A percentile compares a stretch with the other conserved stretches of the same genome.
Conservation (phyloP, 2,888 invertebrate species). For the Laothoe populi region DNA sequence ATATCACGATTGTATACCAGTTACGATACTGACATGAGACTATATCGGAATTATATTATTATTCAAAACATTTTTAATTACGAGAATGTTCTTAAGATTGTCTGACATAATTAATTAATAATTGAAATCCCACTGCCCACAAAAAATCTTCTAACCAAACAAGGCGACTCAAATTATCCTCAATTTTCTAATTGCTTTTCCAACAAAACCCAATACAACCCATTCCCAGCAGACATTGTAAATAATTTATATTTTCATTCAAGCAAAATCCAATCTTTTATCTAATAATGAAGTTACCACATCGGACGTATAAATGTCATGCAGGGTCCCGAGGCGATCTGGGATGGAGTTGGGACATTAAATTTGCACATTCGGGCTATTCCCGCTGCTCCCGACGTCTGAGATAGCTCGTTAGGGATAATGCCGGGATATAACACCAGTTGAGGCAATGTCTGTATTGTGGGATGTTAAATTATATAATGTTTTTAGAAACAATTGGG, state of each 20-base stretch:
- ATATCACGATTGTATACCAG: too few species aligned
- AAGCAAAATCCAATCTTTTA: conserved; percentile 1
- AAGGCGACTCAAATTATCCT: background rate
- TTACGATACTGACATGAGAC: too few species aligned
- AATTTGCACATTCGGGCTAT: conserved; percentile 6
- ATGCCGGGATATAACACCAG: background rate
- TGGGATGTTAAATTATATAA: background rate
- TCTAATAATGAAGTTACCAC: background rate
- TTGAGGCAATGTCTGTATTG: background rate
- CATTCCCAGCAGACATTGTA: background rate
- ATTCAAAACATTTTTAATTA: too few species aligned
- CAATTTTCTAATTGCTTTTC: background rate
- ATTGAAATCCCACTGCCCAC: too few species aligned
- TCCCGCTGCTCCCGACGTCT: background rate
- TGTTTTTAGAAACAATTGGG: too few species aligned
- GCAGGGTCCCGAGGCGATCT: background rate
- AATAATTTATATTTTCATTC: background rate
- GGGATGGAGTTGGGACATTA: conserved; percentile 6
- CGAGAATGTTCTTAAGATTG: too few species aligned
- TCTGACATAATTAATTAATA: too few species aligned
- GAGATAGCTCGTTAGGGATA: background rate
- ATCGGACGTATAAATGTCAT: background rate
- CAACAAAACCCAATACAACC: too few species aligned
- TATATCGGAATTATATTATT: too few species aligned
- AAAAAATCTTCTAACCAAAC: background rate